These are phyloP conservation scores for Tribolium castaneum DNA, from an alignment of 1,140 invertebrate species.

Conservation along the genomic window DNA sequence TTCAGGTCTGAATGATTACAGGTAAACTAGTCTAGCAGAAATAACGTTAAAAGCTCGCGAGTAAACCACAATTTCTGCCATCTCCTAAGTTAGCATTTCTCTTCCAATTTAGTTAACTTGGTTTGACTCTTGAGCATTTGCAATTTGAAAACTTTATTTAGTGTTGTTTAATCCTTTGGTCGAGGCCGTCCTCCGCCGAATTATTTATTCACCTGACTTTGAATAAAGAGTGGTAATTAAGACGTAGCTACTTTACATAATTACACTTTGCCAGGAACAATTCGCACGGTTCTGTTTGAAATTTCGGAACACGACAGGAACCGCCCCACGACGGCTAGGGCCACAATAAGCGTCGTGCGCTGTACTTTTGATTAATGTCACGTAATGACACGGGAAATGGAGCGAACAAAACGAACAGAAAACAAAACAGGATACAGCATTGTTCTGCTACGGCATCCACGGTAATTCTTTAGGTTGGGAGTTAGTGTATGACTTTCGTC, in stretches of 20 bases:
- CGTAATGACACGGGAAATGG: conserved; percentile 39
- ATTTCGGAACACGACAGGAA: conserved; percentile 36
- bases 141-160: background rate
- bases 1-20: no score
- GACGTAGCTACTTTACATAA: conserved; percentile 51
- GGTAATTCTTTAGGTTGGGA: background rate
- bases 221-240: conserved; percentile 51
- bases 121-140: background rate
- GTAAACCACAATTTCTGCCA: background rate
- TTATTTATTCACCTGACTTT: conserved; percentile 51
- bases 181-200: background rate
- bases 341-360: conserved; percentile 22
- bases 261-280: conserved; percentile 44
- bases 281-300: conserved; percentile 42
- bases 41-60: background rate
- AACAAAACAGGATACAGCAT: conserved; percentile 37
- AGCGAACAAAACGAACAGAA: conserved; percentile 24
- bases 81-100: background rate
- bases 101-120: background rate
- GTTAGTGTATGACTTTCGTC: background rate
- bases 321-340: conserved; percentile 10
- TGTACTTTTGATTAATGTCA: conserved; percentile 46
- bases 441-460: background rate
- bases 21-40: background rate
- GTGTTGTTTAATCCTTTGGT: background rate